A percentile compares a stretch with the other conserved stretches of the same genome.
These are phyloP conservation scores for Malachius bipustulatus DNA, from an alignment of 2,888 invertebrate genomes.

Conservation along the genomic window DNA sequence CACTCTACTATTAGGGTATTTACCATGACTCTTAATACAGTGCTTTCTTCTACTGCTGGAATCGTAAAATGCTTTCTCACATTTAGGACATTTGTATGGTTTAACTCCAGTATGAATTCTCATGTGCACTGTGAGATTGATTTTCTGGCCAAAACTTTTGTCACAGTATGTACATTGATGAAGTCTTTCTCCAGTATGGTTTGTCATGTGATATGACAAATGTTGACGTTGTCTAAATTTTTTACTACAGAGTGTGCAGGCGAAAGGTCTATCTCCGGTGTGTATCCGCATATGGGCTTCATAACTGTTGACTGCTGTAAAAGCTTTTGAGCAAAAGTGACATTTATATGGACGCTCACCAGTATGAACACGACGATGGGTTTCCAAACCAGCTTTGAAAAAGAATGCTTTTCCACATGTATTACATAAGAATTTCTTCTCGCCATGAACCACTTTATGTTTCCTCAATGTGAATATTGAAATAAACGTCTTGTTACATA, in stretches of 20 bases:
- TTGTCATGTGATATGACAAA: constrained; percentile 25
- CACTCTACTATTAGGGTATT: too few species aligned
- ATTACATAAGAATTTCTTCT: constrained; percentile 23
- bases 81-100: constrained; percentile 27
- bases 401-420: constrained; percentile 26
- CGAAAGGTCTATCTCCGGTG: constrained; percentile 24
- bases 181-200: constrained; percentile 27
- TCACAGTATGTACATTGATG: constrained; percentile 26
- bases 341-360: constrained; percentile 30
- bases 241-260: constrained; percentile 27
- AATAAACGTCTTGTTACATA: too few species aligned
- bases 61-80: constrained; percentile 29
- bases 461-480: too few species aligned
- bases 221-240: constrained; percentile 28
- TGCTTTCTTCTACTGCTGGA: too few species aligned
- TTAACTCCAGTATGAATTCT: constrained; percentile 28
- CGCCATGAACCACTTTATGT: too few species aligned
- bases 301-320: constrained; percentile 28
- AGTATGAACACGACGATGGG: constrained; percentile 5
- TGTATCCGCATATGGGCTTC: constrained; percentile 26
- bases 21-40: too few species aligned
- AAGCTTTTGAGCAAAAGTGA: constrained; percentile 25
- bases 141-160: constrained; percentile 26
- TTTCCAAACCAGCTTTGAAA: constrained; percentile 24
- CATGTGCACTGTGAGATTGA: constrained; percentile 27